Percentiles rank a stretch among this genome's conserved stretches.
Evolutionary conservation across 2,888 invertebrate genomes (phyloP).

Genomic region (Campoplex nolae): DNA sequence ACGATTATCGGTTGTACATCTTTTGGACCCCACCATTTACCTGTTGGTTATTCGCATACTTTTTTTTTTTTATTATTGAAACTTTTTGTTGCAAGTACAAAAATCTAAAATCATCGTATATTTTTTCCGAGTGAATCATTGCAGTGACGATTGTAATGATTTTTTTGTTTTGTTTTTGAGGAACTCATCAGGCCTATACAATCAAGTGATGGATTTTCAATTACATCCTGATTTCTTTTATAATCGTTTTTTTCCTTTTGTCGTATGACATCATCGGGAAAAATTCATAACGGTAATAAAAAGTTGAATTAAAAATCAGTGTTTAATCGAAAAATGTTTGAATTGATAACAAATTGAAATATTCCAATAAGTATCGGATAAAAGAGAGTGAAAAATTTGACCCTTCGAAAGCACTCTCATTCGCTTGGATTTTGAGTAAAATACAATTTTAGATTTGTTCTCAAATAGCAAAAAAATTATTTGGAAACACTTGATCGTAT

Average conservation of each 20-base stretch:
- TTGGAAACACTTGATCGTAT: too few species aligned
- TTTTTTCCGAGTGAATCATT: neutral
- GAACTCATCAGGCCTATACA: neutral
- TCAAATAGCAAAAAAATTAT: too few species aligned
- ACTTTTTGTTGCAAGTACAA: neutral
- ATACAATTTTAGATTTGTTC: too few species aligned
- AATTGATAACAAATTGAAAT: too few species aligned
- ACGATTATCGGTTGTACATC: slow-evolving; percentile 91
- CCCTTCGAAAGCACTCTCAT: too few species aligned
- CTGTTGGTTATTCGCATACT: slow-evolving; percentile 82
- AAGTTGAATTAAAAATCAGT: too few species aligned
- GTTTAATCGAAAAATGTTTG: too few species aligned
- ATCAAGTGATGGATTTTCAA: neutral
- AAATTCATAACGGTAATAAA: neutral
- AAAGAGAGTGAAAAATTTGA: neutral
- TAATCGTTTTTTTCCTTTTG: neutral
- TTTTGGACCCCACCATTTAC: slow-evolving; percentile 93
- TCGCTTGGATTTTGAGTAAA: too few species aligned
- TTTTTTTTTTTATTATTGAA: slow-evolving; percentile 46
- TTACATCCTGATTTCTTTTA: neutral
- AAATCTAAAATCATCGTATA: neutral
- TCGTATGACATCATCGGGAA: neutral
- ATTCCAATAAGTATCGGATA: too few species aligned
- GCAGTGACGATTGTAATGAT: neutral
- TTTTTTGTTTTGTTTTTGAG: slow-evolving; percentile 30